Percentiles rank a stretch among this genome's conserved stretches.
phyloP scores from a whole-genome alignment of 2,113 vertebrate genomes.

The Dasyornis broadbenti region DNA sequence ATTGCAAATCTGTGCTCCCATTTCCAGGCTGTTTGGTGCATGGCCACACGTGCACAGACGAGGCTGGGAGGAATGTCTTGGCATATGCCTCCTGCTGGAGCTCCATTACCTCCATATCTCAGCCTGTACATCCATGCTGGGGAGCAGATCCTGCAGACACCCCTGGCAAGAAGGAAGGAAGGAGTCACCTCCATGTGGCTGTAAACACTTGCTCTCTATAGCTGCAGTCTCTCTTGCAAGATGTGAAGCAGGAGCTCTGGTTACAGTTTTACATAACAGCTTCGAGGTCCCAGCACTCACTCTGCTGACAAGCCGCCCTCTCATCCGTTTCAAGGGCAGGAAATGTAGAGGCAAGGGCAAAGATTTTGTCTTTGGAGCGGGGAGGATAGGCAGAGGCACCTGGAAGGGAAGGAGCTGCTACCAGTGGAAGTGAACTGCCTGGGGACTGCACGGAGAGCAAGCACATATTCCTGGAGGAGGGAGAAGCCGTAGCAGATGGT shows the following conservation, averaged over 20 bases:
- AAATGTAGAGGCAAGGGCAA: neutral
- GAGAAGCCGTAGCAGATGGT: conserved; percentile 4
- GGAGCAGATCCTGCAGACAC: neutral
- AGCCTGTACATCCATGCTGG: rapidly evolving
- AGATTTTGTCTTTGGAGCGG: neutral
- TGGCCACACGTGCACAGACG: rapidly evolving
- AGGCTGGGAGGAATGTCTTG: rapidly evolving
- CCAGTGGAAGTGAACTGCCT: neutral
- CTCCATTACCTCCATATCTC: neutral
- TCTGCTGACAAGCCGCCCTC: neutral
- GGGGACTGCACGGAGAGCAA: neutral
- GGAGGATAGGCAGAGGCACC: neutral
- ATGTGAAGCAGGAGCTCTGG: neutral
- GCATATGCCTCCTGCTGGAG: neutral
- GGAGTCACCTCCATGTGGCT: rapidly evolving
- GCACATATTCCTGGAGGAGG: neutral
- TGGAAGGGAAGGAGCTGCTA: neutral
- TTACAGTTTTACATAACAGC: neutral
- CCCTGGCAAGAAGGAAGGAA: neutral
- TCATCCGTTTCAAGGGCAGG: neutral
- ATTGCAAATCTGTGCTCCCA: neutral
- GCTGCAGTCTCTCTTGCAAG: neutral
- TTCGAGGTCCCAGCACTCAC: neutral
- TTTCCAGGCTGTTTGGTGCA: rapidly evolving
- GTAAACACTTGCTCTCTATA: neutral